These are phyloP conservation scores for Cyphomyrmex costatus DNA, from an alignment of 1,140 invertebrate genomes.

Conservation along the genomic window DNA sequence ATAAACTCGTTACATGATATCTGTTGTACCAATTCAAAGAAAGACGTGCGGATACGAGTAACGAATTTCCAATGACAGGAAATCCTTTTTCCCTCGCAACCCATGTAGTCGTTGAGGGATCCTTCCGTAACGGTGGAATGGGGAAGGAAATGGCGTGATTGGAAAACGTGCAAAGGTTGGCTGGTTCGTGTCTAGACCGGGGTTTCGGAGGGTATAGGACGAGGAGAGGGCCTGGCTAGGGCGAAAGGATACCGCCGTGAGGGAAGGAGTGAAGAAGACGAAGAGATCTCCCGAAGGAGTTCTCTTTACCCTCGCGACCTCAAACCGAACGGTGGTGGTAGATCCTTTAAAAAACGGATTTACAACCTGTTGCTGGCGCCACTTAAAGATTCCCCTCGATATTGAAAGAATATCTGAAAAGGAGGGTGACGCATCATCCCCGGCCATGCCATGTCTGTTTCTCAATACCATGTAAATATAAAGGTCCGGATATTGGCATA, in stretches of 20 bases:
- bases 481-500: constrained; percentile 80
- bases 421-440: constrained; percentile 71
- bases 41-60: constrained; percentile 46
- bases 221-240: constrained; percentile 51
- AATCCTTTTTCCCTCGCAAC: constrained; percentile 75
- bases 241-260: constrained; percentile 47
- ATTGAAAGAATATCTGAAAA: constrained; percentile 87
- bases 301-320: constrained; percentile 84
- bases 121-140: constrained; percentile 56
- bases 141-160: constrained; percentile 81
- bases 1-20: constrained; percentile 33
- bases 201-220: constrained; percentile 43
- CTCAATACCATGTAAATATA: constrained; percentile 84
- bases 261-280: constrained; percentile 68
- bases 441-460: constrained; percentile 68
- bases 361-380: constrained; percentile 87
- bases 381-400: constrained; percentile 87
- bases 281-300: constrained; percentile 83
- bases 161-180: constrained; percentile 84
- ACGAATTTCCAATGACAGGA: constrained; percentile 71
- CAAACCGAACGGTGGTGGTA: constrained; percentile 82
- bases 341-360: constrained; percentile 87
- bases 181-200: constrained; percentile 80
- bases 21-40: constrained; percentile 35
- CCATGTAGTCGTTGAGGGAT: constrained; percentile 45